Evolutionary conservation across 30 jellyfish, hydroid and myxozoan species (phyloP).

Genomic region (Nemopilema nomurai): DNA sequence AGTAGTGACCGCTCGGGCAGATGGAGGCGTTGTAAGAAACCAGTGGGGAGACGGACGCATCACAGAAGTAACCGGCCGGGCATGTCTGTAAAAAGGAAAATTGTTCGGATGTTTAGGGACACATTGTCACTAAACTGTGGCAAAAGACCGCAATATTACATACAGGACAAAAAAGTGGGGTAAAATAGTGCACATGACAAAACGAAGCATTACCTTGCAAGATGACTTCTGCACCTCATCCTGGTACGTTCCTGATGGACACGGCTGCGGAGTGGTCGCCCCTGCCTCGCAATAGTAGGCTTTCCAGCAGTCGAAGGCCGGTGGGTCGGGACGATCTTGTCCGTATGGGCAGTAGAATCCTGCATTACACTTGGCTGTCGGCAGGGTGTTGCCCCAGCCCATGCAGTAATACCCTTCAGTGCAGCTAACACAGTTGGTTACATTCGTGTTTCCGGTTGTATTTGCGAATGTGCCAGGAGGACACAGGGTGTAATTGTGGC

Average conservation of each 20-base stretch:
- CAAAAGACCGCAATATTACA: no score
- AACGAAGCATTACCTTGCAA: constrained; percentile 84
- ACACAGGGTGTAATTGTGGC: constrained; percentile 84
- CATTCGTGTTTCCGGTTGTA: constrained; percentile 61
- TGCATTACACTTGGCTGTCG: constrained; percentile 83
- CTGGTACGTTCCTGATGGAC: constrained; percentile 92
- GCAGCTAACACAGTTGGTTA: constrained; percentile 82
- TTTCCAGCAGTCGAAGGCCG: constrained; percentile 65
- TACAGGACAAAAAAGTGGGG: not conserved
- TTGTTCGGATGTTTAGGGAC: no score
- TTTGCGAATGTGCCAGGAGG: constrained; percentile 98
- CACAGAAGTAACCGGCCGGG: constrained; percentile 97
- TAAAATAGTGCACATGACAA: not conserved
- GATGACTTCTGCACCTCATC: constrained; percentile 74
- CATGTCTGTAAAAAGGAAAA: constrained; percentile 71
- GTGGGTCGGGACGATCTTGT: constrained; percentile 83
- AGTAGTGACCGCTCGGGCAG: constrained; percentile 96
- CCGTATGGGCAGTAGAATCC: constrained; percentile 95
- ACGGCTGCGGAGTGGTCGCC: constrained; percentile 60
- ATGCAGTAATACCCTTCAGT: constrained; percentile 81
- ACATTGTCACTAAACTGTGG: no score
- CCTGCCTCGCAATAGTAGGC: constrained; percentile 87
- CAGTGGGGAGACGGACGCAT: constrained; percentile 70
- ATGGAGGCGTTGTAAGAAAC: constrained; percentile 51
- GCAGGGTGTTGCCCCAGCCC: constrained; percentile 91